phyloP scores from a whole-genome alignment of 2,888 invertebrate species.

The Amblyjoppa proteus region DNA sequence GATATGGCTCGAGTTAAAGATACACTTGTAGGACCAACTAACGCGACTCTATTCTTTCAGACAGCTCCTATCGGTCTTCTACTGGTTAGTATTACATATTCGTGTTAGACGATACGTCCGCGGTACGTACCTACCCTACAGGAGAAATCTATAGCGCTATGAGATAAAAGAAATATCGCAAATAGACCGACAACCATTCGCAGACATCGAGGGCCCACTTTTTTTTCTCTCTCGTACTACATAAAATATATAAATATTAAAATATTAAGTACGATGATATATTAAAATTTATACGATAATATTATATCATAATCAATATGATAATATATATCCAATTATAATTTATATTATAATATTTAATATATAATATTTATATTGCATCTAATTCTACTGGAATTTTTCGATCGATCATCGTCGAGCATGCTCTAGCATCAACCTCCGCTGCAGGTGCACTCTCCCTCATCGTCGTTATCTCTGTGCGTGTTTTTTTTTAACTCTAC shows the following conservation, averaged over 20 bases:
- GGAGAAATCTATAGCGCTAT: conserved; percentile 42
- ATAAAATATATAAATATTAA: no score
- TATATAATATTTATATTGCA: background rate
- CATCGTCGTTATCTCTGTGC: conserved; percentile 27
- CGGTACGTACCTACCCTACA: conserved; percentile 55
- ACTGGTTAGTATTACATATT: conserved; percentile 88
- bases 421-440: conserved; percentile 52
- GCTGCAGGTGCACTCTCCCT: conserved; percentile 37
- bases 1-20: background rate
- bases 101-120: conserved; percentile 51
- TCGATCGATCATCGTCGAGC: conserved; percentile 58
- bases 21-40: conserved; percentile 71
- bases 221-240: conserved; percentile 10
- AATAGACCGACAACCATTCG: conserved; percentile 42
- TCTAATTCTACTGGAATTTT: conserved; percentile 8
- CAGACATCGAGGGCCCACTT: conserved; percentile 14
- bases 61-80: conserved; percentile 91
- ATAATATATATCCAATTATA: background rate
- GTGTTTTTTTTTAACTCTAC: background rate
- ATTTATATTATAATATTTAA: no score
- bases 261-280: no score
- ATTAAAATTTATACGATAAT: no score
- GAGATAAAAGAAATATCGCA: conserved; percentile 26
- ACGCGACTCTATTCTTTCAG: conserved; percentile 87
- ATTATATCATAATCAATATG: background rate